Evolutionary conservation across 2,113 vertebrate genomes (phyloP).

Genomic region (Petroica traversi): DNA sequence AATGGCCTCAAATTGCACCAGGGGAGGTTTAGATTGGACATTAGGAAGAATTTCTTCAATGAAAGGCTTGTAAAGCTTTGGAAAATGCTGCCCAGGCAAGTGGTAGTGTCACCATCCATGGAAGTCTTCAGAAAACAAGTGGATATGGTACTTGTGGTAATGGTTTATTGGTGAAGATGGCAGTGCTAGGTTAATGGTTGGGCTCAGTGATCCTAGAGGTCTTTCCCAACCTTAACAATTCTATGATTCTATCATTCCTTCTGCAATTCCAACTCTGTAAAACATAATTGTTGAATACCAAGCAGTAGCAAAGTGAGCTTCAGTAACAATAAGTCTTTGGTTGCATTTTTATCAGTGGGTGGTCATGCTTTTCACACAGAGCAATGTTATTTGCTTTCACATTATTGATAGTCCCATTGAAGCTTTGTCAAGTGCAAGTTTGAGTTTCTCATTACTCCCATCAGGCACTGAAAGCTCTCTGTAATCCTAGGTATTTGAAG

Average conservation of each 20-base stretch:
- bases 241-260: background rate
- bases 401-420: background rate
- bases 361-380: background rate
- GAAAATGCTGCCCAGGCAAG: background rate
- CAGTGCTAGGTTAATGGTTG: background rate
- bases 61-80: background rate
- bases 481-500: background rate
- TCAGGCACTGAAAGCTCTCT: background rate
- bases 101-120: background rate
- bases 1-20: background rate
- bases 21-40: background rate
- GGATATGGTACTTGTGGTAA: background rate
- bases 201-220: background rate
- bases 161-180: background rate
- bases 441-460: background rate
- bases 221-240: background rate
- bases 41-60: background rate
- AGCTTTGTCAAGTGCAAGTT: background rate
- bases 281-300: background rate
- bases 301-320: background rate
- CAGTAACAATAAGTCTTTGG: background rate
- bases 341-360: background rate
- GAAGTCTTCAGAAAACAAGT: background rate
- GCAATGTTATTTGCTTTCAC: background rate
- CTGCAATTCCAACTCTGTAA: background rate